phyloP scores from a whole-genome alignment of 2,888 invertebrate genomes.

The Synanthedon andrenaeformis region DNA sequence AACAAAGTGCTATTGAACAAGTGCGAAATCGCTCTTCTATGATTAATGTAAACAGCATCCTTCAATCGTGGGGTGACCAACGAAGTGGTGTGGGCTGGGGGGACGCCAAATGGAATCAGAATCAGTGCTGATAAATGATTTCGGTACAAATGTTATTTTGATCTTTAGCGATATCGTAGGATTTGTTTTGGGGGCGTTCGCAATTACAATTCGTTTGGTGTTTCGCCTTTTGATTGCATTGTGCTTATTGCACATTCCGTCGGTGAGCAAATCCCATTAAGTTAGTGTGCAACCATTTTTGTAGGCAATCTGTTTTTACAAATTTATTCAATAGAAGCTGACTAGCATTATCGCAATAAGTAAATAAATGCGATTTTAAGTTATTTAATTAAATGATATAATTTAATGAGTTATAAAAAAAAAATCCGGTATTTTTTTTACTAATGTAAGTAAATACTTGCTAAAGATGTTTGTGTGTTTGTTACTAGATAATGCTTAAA shows the following conservation, averaged over 20 bases:
- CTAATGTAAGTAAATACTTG: no score
- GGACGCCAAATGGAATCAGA: conserved; percentile 59
- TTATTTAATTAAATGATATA: no score
- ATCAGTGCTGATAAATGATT: conserved; percentile 65
- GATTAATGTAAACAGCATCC: background rate
- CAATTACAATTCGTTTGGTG: conserved; percentile 37
- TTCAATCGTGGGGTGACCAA: conserved; percentile 13
- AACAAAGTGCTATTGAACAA: background rate
- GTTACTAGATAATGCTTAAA: no score
- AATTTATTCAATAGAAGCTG: no score
- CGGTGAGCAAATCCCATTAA: background rate
- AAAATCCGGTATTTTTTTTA: no score
- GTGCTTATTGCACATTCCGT: background rate
- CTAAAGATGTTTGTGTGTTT: no score
- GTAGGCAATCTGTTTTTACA: no score
- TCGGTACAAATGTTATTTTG: conserved; percentile 64
- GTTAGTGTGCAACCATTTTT: no score
- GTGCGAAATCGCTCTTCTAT: background rate
- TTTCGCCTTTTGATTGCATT: conserved; percentile 25
- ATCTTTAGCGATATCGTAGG: conserved; percentile 55
- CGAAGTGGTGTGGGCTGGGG: conserved; percentile 25
- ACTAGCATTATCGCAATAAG: no score
- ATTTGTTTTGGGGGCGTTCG: conserved; percentile 48
- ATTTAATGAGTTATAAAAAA: no score
- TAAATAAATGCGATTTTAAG: no score